Conservation (phyloP, 2,797 vertebrate genomes). For the Chelon auratus region DNA sequence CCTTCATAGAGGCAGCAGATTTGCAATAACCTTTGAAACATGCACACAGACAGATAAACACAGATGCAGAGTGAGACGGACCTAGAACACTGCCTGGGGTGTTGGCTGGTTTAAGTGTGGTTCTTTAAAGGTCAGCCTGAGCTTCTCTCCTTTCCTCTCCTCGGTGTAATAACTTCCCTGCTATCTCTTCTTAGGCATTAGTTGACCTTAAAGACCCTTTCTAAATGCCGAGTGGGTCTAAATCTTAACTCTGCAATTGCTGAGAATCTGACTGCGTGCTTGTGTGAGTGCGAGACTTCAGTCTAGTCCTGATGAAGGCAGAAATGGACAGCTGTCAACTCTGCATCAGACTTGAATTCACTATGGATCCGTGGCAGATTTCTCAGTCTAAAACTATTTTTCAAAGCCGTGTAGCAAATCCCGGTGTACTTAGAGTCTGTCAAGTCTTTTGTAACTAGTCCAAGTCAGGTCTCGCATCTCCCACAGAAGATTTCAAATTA, state of each 20-base stretch:
- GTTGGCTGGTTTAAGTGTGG: constrained; percentile 44
- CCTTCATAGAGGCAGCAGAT: constrained; percentile 15
- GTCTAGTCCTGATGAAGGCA: too few species aligned
- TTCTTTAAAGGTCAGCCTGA: constrained; percentile 54
- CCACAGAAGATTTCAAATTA: too few species aligned
- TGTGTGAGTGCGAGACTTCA: too few species aligned
- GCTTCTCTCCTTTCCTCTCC: constrained; percentile 25
- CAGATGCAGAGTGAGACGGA: constrained; percentile 14
- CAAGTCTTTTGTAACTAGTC: too few species aligned
- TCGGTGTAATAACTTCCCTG: constrained; percentile 18
- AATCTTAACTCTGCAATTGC: not conserved
- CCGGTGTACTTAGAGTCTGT: too few species aligned
- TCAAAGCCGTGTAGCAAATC: too few species aligned
- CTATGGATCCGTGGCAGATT: too few species aligned
- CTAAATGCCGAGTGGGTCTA: constrained; percentile 5
- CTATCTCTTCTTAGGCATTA: constrained; percentile 28
- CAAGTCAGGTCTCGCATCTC: too few species aligned
- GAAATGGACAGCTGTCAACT: too few species aligned
- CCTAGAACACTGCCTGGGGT: constrained; percentile 36
- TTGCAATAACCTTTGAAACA: constrained; percentile 40
- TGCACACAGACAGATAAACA: constrained; percentile 1
- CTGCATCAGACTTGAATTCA: too few species aligned
- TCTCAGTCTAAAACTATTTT: too few species aligned
- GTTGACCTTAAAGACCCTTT: constrained; percentile 28
- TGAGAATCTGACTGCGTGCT: too few species aligned